Conservation (phyloP, 2,888 invertebrate genomes). For the Lysandra coridon region DNA sequence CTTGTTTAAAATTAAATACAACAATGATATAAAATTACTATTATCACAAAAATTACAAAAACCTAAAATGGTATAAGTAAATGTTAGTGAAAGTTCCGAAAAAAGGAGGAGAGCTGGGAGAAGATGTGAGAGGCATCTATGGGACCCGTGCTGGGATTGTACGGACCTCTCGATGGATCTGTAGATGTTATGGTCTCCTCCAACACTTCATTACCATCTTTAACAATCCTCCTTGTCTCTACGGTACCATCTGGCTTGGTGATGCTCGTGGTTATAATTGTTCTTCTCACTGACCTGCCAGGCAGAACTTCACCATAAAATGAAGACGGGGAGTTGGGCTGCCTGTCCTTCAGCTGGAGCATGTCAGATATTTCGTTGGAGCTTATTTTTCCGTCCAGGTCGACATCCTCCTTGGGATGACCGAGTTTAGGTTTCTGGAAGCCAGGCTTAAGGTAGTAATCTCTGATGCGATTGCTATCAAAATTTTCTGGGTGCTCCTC, state of each 20-base stretch:
- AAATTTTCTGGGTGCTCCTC: slow-evolving; percentile 47
- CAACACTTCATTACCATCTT: slow-evolving; percentile 66
- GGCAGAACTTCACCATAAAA: slow-evolving; percentile 61
- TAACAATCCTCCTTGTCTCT: slow-evolving; percentile 67
- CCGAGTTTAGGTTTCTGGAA: slow-evolving; percentile 54
- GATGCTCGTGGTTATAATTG: slow-evolving; percentile 70
- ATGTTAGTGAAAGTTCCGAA: slow-evolving; percentile 61
- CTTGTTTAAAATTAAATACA: neutral
- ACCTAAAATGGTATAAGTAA: slow-evolving; percentile 24
- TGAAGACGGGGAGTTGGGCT: slow-evolving; percentile 45
- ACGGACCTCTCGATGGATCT: slow-evolving; percentile 45
- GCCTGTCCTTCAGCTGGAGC: slow-evolving; percentile 58
- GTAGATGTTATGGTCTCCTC: slow-evolving; percentile 53
- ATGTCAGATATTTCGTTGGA: slow-evolving; percentile 69
- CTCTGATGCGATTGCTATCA: slow-evolving; percentile 58
- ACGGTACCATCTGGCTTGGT: slow-evolving; percentile 68
- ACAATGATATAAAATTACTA: neutral
- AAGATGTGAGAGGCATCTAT: slow-evolving; percentile 54
- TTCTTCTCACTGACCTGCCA: slow-evolving; percentile 64
- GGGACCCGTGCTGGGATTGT: slow-evolving; percentile 52
- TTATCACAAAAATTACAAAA: slow-evolving; percentile 38
- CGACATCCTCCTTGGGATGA: slow-evolving; percentile 56
- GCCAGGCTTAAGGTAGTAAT: slow-evolving; percentile 72
- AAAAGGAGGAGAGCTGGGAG: slow-evolving; percentile 60
- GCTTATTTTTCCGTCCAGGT: slow-evolving; percentile 71